phyloP scores from a whole-genome alignment of 2,113 vertebrate genomes.

The Coracopsis vasa region DNA sequence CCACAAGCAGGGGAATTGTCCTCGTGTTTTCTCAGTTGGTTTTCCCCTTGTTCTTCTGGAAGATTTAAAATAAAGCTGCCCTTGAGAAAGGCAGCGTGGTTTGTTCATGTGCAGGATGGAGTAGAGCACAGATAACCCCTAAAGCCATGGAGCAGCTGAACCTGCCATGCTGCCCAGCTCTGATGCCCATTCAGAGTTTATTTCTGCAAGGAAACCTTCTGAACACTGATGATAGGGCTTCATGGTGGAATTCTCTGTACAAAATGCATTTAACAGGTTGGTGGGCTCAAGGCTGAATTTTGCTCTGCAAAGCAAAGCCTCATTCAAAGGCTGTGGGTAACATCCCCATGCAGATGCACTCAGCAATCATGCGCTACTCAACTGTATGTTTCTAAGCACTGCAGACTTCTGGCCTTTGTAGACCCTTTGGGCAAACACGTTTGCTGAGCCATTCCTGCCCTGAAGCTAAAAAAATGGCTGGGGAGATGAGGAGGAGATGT shows the following conservation, averaged over 20 bases:
- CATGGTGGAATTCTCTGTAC: neutral
- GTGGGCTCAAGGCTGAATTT: neutral
- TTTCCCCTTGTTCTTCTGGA: neutral
- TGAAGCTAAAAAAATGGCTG: neutral
- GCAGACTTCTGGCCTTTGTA: neutral
- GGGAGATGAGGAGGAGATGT: neutral
- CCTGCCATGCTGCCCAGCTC: rapidly evolving
- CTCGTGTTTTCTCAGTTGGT: neutral
- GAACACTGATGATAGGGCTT: neutral
- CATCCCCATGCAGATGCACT: neutral
- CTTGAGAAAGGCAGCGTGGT: neutral
- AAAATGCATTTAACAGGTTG: neutral
- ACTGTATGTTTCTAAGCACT: neutral
- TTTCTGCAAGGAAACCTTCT: neutral
- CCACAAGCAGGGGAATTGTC: neutral
- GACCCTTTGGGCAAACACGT: neutral
- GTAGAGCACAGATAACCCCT: neutral
- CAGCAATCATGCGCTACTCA: neutral
- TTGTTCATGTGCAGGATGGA: neutral
- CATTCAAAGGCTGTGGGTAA: neutral
- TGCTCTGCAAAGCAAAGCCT: neutral
- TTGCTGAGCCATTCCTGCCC: neutral
- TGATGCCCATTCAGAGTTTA: neutral
- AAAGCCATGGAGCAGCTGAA: neutral
- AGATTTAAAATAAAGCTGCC: neutral